These are phyloP conservation scores for Drosophila macrospina DNA, from an alignment of 2,888 invertebrate genomes.

Conservation along the genomic window DNA sequence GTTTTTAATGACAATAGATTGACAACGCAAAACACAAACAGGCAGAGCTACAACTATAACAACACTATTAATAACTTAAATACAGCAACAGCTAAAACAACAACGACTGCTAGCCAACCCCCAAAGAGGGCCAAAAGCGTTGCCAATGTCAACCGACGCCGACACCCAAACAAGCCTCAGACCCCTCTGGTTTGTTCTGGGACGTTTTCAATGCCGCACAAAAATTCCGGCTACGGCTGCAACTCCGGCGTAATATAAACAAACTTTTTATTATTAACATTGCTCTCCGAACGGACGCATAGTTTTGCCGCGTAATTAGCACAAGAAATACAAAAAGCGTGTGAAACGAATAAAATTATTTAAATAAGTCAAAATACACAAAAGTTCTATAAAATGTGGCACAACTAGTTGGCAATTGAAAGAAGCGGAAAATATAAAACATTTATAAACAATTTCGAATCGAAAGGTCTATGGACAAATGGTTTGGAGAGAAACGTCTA, in stretches of 20 bases:
- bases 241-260: slow-evolving; percentile 64
- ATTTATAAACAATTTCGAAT: slow-evolving; percentile 4
- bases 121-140: slow-evolving; percentile 55
- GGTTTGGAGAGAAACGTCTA: slow-evolving; percentile 95
- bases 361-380: slow-evolving; percentile 1
- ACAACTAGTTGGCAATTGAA: slow-evolving; percentile 13
- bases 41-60: slow-evolving; percentile 56
- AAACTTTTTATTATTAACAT: slow-evolving; percentile 73
- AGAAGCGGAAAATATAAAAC: slow-evolving; percentile 4
- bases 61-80: slow-evolving; percentile 74
- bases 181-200: slow-evolving; percentile 37
- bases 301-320: slow-evolving; percentile 57
- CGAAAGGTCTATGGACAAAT: slow-evolving; percentile 91
- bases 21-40: slow-evolving; percentile 69
- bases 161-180: slow-evolving; percentile 76
- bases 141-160: slow-evolving; percentile 81
- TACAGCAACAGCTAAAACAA: slow-evolving; percentile 50
- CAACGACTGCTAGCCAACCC: slow-evolving; percentile 12
- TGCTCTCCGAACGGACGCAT: slow-evolving; percentile 63
- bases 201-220: slow-evolving; percentile 73
- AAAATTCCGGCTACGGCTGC: slow-evolving; percentile 57
- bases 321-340: slow-evolving; percentile 23
- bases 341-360: slow-evolving; percentile 28
- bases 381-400: neutral
- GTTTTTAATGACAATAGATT: slow-evolving; percentile 80